These are phyloP conservation scores for Microtus pennsylvanicus DNA, from an alignment of 2,113 vertebrate genomes.

Conservation along the genomic window DNA sequence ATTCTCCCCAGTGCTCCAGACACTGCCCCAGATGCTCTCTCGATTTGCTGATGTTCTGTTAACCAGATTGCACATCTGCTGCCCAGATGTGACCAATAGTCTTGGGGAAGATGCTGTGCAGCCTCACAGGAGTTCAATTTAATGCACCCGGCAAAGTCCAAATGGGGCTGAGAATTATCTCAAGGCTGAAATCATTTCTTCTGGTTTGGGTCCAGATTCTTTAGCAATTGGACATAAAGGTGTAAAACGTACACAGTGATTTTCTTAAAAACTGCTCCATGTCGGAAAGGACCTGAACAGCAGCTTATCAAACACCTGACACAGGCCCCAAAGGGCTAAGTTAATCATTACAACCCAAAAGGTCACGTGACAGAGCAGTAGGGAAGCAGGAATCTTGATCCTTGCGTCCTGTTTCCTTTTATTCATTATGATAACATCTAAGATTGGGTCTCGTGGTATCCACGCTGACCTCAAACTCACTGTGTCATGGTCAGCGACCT, in stretches of 20 bases:
- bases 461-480: not conserved
- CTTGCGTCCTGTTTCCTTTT: not conserved
- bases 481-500: not conserved
- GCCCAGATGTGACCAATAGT: not conserved
- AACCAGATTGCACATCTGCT: slow-evolving; percentile 21
- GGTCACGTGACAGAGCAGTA: slow-evolving; percentile 8
- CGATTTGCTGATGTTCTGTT: not conserved
- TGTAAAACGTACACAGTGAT: not conserved
- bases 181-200: not conserved
- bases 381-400: not conserved
- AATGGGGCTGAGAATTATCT: slow-evolving; percentile 40
- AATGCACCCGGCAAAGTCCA: not conserved
- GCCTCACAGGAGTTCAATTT: not conserved
- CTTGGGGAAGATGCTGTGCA: not conserved
- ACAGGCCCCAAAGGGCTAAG: not conserved
- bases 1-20: not conserved
- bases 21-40: not conserved
- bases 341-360: not conserved
- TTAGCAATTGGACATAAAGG: not conserved
- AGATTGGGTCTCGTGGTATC: not conserved
- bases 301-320: slow-evolving; percentile 21
- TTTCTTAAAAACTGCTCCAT: not conserved
- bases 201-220: not conserved
- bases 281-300: not conserved
- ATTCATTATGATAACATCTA: no score